Percentiles rank a stretch among this genome's conserved stretches.
These are phyloP conservation scores for Hermetia illucens DNA, from an alignment of 1,140 invertebrate species.

Conservation along the genomic window DNA sequence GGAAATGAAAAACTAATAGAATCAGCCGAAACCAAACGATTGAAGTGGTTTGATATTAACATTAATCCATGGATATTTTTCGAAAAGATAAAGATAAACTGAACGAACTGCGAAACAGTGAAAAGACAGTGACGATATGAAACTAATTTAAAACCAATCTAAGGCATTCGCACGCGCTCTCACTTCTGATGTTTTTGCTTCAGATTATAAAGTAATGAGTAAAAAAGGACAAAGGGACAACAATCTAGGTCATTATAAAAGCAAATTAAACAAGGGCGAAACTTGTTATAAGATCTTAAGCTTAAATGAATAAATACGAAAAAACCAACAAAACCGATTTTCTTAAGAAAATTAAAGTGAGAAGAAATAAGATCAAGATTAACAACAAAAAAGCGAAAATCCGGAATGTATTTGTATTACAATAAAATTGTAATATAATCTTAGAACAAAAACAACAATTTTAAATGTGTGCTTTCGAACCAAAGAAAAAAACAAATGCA, in stretches of 20 bases:
- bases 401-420: not conserved
- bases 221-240: not conserved
- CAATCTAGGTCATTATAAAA: not conserved
- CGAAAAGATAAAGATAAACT: not conserved
- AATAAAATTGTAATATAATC: not conserved
- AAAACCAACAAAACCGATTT: not conserved
- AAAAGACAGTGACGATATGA: not conserved
- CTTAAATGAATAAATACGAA: not conserved
- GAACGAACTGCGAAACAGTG: not conserved
- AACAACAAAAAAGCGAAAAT: not conserved
- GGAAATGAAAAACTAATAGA: constrained; percentile 2
- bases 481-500: not conserved
- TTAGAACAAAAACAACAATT: not conserved
- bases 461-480: not conserved
- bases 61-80: not conserved
- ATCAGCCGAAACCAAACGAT: constrained; percentile 8
- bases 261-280: not conserved
- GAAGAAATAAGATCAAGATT: not conserved
- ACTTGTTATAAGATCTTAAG: not conserved
- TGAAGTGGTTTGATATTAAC: constrained; percentile 5
- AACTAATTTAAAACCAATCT: not conserved
- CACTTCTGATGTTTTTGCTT: not conserved
- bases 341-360: not conserved
- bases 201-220: not conserved
- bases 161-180: not conserved